Conservation (phyloP, 2,113 vertebrate species). For the Pyrgilauda ruficollis region DNA sequence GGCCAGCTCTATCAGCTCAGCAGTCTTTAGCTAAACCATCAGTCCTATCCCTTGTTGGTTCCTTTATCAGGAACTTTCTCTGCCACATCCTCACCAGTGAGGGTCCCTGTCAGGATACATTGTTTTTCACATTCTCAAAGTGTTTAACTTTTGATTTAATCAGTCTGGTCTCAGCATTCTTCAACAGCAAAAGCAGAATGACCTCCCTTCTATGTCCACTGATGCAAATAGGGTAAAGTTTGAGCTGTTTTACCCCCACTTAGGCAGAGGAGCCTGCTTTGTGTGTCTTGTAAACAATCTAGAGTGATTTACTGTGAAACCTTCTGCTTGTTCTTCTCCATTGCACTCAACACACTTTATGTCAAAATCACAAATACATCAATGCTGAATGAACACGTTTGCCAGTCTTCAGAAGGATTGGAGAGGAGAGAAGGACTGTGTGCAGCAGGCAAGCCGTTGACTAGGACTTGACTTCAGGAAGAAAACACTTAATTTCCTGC, state of each 20-base stretch:
- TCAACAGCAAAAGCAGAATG: background rate
- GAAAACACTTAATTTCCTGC: background rate
- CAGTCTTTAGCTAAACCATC: background rate
- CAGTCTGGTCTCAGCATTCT: background rate
- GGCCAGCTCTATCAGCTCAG: background rate
- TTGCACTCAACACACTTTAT: background rate
- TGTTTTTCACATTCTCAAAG: background rate
- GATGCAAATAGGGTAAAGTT: background rate
- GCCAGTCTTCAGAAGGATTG: background rate
- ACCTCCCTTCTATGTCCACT: background rate
- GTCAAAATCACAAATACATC: background rate
- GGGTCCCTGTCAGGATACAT: background rate
- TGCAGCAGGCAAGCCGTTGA: background rate
- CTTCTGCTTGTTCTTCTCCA: background rate
- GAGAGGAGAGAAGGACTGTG: rapidly evolving
- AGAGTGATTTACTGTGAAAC: background rate
- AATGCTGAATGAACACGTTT: background rate
- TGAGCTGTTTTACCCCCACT: background rate
- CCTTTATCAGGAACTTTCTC: background rate
- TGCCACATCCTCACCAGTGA: background rate
- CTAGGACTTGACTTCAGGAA: background rate
- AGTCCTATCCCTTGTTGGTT: background rate
- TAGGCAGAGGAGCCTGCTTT: background rate
- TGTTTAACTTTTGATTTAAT: background rate
- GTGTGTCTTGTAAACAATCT: background rate